These are phyloP conservation scores for Eupithecia exiguata DNA, from an alignment of 2,888 invertebrate genomes.

Conservation along the genomic window DNA sequence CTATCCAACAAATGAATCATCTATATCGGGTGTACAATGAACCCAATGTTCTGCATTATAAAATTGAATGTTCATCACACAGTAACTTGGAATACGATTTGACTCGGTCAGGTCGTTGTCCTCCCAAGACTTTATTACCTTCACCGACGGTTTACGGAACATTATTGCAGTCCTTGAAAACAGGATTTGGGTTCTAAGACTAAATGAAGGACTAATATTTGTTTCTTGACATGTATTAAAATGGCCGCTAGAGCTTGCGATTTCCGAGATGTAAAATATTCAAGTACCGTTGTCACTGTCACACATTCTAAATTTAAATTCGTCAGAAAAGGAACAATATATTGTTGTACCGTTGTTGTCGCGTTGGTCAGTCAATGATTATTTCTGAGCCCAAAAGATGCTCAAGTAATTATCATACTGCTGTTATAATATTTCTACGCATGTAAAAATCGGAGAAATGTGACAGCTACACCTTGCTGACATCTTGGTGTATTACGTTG, in stretches of 20 bases:
- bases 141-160: constrained; percentile 75
- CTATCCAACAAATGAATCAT: constrained; percentile 70
- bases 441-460: constrained; percentile 19
- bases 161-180: constrained; percentile 77
- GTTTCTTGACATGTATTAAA: constrained; percentile 13
- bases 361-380: constrained; percentile 34
- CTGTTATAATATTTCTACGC: constrained; percentile 13
- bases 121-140: constrained; percentile 75
- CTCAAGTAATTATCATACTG: constrained; percentile 19
- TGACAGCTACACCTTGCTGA: constrained; percentile 16
- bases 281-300: constrained; percentile 43
- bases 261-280: constrained; percentile 34
- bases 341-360: constrained; percentile 39
- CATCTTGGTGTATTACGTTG: constrained; percentile 18
- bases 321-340: constrained; percentile 41
- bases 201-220: constrained; percentile 39
- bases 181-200: constrained; percentile 64
- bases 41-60: constrained; percentile 70
- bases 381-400: constrained; percentile 32
- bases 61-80: constrained; percentile 72
- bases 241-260: constrained; percentile 3
- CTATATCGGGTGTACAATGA: constrained; percentile 62
- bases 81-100: constrained; percentile 74
- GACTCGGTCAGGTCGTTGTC: constrained; percentile 79
- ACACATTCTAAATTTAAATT: constrained; percentile 43